phyloP scores from a whole-genome alignment of 1,140 invertebrate species.

The Nasonia vitripennis region DNA sequence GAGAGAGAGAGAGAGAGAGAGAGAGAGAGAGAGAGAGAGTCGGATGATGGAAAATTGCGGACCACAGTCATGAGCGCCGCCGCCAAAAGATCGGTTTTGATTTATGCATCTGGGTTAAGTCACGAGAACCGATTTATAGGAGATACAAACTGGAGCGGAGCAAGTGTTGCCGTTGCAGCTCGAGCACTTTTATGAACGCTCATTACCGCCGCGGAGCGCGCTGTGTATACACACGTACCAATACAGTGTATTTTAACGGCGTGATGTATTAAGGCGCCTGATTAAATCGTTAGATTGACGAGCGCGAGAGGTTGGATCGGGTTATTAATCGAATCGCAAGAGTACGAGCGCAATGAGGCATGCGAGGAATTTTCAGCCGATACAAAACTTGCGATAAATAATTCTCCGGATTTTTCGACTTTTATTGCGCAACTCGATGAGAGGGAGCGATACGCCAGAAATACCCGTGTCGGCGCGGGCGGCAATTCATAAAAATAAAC shows the following conservation, averaged over 20 bases:
- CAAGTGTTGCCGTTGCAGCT: conserved; percentile 30
- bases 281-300: conserved; percentile 46
- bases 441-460: too few relatives aligned
- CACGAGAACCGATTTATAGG: conserved; percentile 55
- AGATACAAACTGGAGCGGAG: conserved; percentile 50
- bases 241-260: conserved; percentile 5
- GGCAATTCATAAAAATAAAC: not conserved
- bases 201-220: conserved; percentile 43
- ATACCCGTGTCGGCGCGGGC: not conserved
- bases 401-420: not conserved
- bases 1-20: conserved; percentile 22
- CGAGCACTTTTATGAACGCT: conserved; percentile 49
- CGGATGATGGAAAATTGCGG: conserved; percentile 52
- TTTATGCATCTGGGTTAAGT: conserved; percentile 62
- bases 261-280: conserved; percentile 47
- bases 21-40: conserved; percentile 40
- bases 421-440: not conserved
- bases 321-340: conserved; percentile 34
- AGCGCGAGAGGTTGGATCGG: conserved; percentile 6
- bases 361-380: not conserved
- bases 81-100: conserved; percentile 61
- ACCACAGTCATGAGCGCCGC: conserved; percentile 51
- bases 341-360: not conserved
- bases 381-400: conserved; percentile 20
- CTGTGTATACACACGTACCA: too few relatives aligned